Evolutionary conservation across 2,797 vertebrate species (phyloP).

Genomic region (Enteromius paludinosus): DNA sequence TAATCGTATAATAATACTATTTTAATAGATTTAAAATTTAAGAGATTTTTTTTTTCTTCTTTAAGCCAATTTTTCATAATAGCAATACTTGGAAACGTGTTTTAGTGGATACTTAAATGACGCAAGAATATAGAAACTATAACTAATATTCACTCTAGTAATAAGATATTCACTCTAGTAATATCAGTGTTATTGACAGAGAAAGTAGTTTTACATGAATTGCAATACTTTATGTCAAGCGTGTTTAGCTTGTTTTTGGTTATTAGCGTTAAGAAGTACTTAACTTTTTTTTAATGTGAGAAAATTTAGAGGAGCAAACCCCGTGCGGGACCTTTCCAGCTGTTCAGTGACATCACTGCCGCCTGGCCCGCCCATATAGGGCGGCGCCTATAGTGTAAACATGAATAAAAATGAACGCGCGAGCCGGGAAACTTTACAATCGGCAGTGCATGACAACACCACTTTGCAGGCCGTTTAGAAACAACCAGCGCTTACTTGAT

Average conservation of each 20-base stretch:
- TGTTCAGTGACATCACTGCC: conserved; percentile 70
- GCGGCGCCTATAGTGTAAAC: conserved; percentile 75
- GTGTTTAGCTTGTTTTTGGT: neutral
- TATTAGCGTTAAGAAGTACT: neutral
- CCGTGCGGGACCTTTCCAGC: conserved; percentile 57
- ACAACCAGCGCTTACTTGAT: neutral
- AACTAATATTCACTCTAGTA: neutral
- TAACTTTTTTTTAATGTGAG: neutral
- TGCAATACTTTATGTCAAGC: too few species aligned
- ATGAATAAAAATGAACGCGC: conserved; percentile 63
- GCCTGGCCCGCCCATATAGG: conserved; percentile 49
- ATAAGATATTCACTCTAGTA: neutral
- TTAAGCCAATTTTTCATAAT: neutral
- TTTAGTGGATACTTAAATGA: neutral
- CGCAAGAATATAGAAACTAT: neutral
- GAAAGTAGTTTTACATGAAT: neutral
- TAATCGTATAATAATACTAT: neutral
- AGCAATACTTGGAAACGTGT: too few species aligned
- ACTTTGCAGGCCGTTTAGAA: neutral
- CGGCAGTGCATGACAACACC: neutral
- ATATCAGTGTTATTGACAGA: neutral
- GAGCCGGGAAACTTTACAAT: conserved; percentile 46
- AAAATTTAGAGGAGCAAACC: conserved; percentile 9
- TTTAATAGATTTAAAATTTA: too few species aligned
- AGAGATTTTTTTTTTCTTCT: neutral